Percentiles rank a stretch among this genome's conserved stretches.
Evolutionary conservation across 2,113 vertebrate species (phyloP).

Genomic region (Eudyptes chrysolophus): DNA sequence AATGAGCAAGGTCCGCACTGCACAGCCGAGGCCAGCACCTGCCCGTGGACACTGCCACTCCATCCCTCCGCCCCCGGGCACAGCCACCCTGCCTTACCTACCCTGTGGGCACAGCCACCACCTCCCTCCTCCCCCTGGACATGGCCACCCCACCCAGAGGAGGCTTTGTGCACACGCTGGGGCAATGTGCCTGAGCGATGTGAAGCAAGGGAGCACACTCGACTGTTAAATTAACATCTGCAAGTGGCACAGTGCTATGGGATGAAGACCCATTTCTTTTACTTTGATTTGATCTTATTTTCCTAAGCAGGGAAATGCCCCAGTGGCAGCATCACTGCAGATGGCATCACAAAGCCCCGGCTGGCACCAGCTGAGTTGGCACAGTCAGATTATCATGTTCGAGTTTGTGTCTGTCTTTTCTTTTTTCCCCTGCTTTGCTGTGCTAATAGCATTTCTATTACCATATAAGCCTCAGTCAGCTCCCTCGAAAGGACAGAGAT

Average conservation of each 20-base stretch:
- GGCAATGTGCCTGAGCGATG: not conserved
- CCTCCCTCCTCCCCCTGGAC: not conserved
- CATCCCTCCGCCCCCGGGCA: accelerated
- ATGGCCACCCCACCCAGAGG: accelerated
- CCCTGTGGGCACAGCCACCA: not conserved
- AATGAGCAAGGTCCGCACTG: not conserved
- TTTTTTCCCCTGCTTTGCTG: not conserved
- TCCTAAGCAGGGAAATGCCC: slow-evolving; percentile 39
- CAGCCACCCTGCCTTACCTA: not conserved
- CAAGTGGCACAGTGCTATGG: not conserved
- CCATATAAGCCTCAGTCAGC: not conserved
- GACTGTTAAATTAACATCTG: not conserved
- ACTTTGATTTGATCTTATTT: slow-evolving; percentile 41
- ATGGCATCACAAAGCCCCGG: slow-evolving; percentile 54
- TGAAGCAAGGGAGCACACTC: not conserved
- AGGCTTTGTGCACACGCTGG: not conserved
- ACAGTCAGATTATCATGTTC: slow-evolving; percentile 22
- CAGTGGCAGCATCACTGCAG: slow-evolving; percentile 34
- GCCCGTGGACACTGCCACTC: not conserved
- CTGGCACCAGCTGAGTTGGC: slow-evolving; percentile 58
- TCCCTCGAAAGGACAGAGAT: not conserved
- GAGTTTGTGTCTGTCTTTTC: slow-evolving; percentile 14
- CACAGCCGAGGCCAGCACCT: not conserved
- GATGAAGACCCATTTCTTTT: not conserved
- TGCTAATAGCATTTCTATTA: slow-evolving; percentile 29